Evolutionary conservation across 2,113 vertebrate species (phyloP).

Genomic region (Otus sunia): DNA sequence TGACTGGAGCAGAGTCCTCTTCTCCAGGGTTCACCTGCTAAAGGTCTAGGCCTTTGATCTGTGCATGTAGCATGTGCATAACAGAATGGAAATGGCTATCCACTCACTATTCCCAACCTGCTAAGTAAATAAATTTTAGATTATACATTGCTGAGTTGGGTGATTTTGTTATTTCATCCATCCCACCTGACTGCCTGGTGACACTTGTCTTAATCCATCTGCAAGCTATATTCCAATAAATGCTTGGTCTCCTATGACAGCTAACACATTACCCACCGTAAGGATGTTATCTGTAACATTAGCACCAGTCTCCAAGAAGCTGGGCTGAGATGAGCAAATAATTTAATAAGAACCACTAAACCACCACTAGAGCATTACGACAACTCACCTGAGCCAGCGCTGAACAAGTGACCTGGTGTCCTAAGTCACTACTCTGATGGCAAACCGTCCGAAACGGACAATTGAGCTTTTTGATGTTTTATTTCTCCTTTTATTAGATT

Average conservation of each 20-base stretch:
- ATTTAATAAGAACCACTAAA: background rate
- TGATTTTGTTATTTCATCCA: background rate
- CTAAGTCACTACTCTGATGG: background rate
- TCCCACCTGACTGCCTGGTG: background rate
- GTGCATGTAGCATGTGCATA: fast-evolving
- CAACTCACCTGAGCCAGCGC: background rate
- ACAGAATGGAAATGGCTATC: background rate
- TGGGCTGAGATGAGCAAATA: background rate
- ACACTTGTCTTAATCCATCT: background rate
- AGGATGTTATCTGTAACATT: background rate
- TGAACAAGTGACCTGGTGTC: background rate
- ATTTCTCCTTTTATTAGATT: slow-evolving; percentile 27
- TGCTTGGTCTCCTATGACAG: background rate
- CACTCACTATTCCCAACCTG: background rate
- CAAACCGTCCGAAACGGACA: background rate
- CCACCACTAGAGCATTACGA: background rate
- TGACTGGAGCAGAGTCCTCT: background rate
- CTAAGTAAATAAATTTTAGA: background rate
- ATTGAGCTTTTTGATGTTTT: slow-evolving; percentile 32
- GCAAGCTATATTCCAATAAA: background rate
- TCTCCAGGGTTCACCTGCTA: background rate
- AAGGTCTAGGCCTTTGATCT: background rate
- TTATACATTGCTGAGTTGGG: fast-evolving
- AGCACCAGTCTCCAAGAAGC: background rate
- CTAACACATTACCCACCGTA: background rate